Conservation (phyloP, 2,888 invertebrate genomes). For the Rotaria macrura region DNA sequence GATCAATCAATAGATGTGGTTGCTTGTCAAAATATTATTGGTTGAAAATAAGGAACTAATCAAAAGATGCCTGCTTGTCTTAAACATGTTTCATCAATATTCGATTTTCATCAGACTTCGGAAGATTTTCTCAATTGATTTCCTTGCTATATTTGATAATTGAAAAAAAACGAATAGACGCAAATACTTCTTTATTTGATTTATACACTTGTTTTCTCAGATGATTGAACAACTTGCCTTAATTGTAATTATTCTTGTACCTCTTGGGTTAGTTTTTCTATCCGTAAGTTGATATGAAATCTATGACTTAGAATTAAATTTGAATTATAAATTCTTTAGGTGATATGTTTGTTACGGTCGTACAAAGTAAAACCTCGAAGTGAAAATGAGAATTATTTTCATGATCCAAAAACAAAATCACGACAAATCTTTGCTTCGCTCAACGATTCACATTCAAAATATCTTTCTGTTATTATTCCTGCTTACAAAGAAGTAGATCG, state of each 20-base stretch:
- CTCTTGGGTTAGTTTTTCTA: not conserved
- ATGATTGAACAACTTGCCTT: not conserved
- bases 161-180: too few relatives aligned
- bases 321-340: not conserved
- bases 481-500: slow-evolving; percentile 89
- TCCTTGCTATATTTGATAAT: too few relatives aligned
- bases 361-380: not conserved
- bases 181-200: too few relatives aligned
- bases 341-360: not conserved
- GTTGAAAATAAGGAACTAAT: not conserved
- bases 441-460: slow-evolving; percentile 60
- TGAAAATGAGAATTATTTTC: slow-evolving; percentile 27
- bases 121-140: too few relatives aligned
- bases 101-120: not conserved
- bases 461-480: slow-evolving; percentile 81
- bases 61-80: not conserved
- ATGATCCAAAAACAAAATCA: slow-evolving; percentile 23
- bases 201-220: not conserved
- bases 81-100: not conserved
- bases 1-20: not conserved
- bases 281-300: not conserved
- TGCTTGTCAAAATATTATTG: not conserved
- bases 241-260: not conserved
- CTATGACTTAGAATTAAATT: too few relatives aligned
- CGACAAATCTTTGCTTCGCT: slow-evolving; percentile 44